Base-by-base conservation (phyloP, 2,888 invertebrate species). In the Caenorhabditis becei region DNA sequence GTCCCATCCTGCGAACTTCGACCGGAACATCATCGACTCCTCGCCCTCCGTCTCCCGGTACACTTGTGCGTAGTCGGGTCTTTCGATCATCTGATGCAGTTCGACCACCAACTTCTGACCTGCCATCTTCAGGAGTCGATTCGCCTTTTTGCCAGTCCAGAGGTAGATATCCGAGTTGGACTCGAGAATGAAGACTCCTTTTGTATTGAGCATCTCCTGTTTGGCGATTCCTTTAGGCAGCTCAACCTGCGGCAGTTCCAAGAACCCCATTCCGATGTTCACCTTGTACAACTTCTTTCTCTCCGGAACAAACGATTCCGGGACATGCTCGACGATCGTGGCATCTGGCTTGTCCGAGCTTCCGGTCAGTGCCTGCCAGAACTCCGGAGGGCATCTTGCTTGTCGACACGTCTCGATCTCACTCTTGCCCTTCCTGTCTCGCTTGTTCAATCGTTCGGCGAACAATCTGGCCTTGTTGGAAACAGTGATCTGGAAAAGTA, bases 381-480 rank as follows among this genome's bases (percentile, higher is more conserved):
- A 98, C 28, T 95, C 95, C 7, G 93, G 92, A 7, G 95, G 94
- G 91, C 98, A 97, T 74, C 94, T 94, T 0, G 95, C 95, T 92
- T 96, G 95, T 44, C 93, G 93, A 91, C 96, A 95, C 0, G 95
- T 94, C 51, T 95, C 93, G 71, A 99, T 94, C 90, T 97, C 97
- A 0, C 97, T 95, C 91, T 95, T 95, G 91, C 96, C 96, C 92
- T 99, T 99, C 23, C 98, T 93, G 92, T 99, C 99, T 91, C 97
- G 96, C 92, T 98, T 98, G 92, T 97, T 99, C 75, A 99, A 96
- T 92, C 98, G 98, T 92, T 99, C 99, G 2, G 97, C 96, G 93
- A 99, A 94, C 16, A 99, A 93, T 67, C 97, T 93, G 59, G 87
- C 89, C 69, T 91, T 91, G 67, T 87, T 91, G 10, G 91, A 82